Evolutionary conservation across 2,888 invertebrate genomes (phyloP).

Genomic region (Apeira syringaria): DNA sequence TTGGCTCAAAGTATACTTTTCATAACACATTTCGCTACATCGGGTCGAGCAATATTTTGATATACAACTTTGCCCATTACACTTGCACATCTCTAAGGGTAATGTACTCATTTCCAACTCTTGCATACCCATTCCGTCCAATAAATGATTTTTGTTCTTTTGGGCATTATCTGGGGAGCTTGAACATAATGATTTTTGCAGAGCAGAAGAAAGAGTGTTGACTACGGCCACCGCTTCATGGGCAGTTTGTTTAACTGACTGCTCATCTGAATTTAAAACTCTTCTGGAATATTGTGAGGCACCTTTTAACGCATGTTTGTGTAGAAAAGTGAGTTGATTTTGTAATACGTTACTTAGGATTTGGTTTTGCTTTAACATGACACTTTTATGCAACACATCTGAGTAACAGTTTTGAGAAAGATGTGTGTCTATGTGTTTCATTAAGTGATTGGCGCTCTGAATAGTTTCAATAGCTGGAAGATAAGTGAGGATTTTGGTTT

Average conservation of each 20-base stretch:
- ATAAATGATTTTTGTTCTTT: not conserved
- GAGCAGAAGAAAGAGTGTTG: slow-evolving; percentile 43
- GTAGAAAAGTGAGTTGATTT: slow-evolving; percentile 46
- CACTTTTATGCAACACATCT: slow-evolving; percentile 24
- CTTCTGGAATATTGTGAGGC: slow-evolving; percentile 5
- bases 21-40: slow-evolving; percentile 57
- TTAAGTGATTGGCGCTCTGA: slow-evolving; percentile 39
- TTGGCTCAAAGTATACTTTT: slow-evolving; percentile 47
- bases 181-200: slow-evolving; percentile 50
- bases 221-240: slow-evolving; percentile 48
- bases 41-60: slow-evolving; percentile 38
- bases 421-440: slow-evolving; percentile 41
- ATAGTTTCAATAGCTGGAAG: slow-evolving; percentile 50
- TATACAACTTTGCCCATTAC: slow-evolving; percentile 44
- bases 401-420: slow-evolving; percentile 45
- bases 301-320: slow-evolving; percentile 32
- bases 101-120: slow-evolving; percentile 16
- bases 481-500: not conserved
- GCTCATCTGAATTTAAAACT: slow-evolving; percentile 9
- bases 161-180: slow-evolving; percentile 9
- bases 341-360: slow-evolving; percentile 43
- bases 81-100: slow-evolving; percentile 47
- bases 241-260: slow-evolving; percentile 29
- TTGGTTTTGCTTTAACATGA: slow-evolving; percentile 42
- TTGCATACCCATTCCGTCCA: slow-evolving; percentile 1